phyloP scores from a whole-genome alignment of 2,113 vertebrate species.

The Psilopogon haemacephalus region DNA sequence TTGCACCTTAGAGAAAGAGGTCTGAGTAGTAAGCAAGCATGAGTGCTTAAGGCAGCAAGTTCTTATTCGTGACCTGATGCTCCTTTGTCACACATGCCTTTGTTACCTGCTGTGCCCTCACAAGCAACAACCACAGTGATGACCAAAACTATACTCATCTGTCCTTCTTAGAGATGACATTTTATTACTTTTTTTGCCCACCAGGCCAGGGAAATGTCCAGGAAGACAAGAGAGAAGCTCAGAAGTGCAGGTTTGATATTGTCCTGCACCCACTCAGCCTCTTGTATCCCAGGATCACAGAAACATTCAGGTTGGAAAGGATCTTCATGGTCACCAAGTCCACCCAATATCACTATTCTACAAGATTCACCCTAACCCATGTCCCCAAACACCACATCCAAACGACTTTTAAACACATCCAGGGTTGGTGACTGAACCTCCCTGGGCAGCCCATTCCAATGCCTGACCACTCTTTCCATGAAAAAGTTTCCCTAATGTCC shows the following conservation, averaged over 20 bases:
- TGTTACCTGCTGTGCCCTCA: not conserved
- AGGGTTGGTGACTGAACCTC: too few relatives aligned
- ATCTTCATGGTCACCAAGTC: too few relatives aligned
- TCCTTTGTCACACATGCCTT: not conserved
- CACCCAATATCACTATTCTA: too few relatives aligned
- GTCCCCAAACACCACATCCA: too few relatives aligned
- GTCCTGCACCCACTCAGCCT: not conserved
- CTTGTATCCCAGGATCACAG: not conserved
- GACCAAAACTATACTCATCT: not conserved
- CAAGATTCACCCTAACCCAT: too few relatives aligned
- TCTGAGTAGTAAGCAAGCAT: not conserved
- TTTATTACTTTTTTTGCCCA: not conserved
- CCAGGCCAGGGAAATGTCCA: not conserved
- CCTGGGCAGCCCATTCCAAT: too few relatives aligned
- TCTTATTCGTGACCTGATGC: not conserved
- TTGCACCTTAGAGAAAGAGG: not conserved
- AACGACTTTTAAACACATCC: too few relatives aligned
- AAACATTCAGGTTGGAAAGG: too few relatives aligned
- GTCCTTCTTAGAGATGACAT: not conserved
- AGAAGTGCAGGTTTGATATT: not conserved
- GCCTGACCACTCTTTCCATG: too few relatives aligned
- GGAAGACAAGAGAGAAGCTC: not conserved
- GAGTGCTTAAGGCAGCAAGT: not conserved
- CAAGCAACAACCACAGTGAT: not conserved
- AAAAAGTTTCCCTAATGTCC: too few relatives aligned